Conservation (phyloP, 2,113 vertebrate genomes). For the Melospiza melodia region DNA sequence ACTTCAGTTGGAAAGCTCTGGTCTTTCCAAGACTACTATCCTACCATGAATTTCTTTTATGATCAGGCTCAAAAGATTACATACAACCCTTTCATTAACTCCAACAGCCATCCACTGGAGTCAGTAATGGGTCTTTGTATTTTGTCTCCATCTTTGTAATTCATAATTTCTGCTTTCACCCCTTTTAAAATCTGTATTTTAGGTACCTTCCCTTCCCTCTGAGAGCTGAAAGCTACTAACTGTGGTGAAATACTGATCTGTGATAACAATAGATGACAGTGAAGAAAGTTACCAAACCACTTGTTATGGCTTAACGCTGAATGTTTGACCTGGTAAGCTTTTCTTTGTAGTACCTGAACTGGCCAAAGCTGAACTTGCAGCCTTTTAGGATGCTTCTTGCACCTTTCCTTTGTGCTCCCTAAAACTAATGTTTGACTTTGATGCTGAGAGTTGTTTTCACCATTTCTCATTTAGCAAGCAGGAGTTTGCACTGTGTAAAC, state of each 20-base stretch:
- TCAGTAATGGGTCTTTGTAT: neutral
- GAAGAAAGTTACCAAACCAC: neutral
- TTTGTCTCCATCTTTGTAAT: neutral
- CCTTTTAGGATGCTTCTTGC: neutral
- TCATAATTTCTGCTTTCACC: neutral
- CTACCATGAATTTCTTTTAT: neutral
- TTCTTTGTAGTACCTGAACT: neutral
- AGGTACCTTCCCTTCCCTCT: neutral
- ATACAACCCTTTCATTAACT: neutral
- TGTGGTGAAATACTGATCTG: neutral
- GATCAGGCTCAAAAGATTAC: neutral
- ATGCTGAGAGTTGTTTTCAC: neutral
- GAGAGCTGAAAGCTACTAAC: neutral
- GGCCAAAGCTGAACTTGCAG: neutral
- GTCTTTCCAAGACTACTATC: neutral
- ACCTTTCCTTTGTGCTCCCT: neutral
- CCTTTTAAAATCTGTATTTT: neutral
- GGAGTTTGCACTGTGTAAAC: neutral
- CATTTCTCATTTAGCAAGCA: neutral
- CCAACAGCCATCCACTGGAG: neutral
- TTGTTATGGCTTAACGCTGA: too few species aligned
- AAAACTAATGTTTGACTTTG: neutral
- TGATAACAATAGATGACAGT: neutral
- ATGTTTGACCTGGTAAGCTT: slow-evolving; percentile 87
- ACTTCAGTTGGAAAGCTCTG: neutral